phyloP scores from a whole-genome alignment of 2,113 vertebrate species.

The Gymnorhina tibicen region DNA sequence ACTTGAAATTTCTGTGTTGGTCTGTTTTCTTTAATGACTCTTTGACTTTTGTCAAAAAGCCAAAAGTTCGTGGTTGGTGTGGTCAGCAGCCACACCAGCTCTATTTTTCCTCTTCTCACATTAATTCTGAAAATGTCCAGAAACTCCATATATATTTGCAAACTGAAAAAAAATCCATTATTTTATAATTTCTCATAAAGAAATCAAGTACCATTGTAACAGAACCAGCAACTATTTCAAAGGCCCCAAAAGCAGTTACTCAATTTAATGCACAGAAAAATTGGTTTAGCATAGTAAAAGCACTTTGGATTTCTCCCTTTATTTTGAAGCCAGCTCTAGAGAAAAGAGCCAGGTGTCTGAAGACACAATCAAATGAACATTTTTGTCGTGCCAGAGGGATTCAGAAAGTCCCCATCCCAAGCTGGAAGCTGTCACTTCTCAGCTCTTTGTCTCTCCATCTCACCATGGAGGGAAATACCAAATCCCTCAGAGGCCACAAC shows the following conservation, averaged over 20 bases:
- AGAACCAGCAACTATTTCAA: not conserved
- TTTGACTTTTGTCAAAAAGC: not conserved
- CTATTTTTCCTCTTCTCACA: not conserved
- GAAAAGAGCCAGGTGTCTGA: constrained; percentile 1
- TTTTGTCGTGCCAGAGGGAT: not conserved
- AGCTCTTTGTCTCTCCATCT: not conserved
- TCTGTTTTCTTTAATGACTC: not conserved
- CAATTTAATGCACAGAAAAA: not conserved
- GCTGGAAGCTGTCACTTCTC: not conserved
- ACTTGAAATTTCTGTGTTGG: not conserved
- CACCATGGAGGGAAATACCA: not conserved
- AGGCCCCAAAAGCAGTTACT: not conserved
- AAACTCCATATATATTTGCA: not conserved
- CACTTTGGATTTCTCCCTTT: not conserved
- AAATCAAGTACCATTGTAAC: not conserved
- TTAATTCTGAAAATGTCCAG: not conserved
- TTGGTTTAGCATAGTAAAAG: not conserved
- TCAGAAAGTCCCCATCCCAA: not conserved
- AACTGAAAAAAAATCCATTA: not conserved
- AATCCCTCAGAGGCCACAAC: not conserved
- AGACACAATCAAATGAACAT: not conserved
- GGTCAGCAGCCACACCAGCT: not conserved
- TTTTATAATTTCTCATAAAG: not conserved
- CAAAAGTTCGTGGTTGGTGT: not conserved
- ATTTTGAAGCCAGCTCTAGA: not conserved